These are phyloP conservation scores for Thysanoteuthis rhombus DNA, from an alignment of 2,888 invertebrate species.

Conservation along the genomic window DNA sequence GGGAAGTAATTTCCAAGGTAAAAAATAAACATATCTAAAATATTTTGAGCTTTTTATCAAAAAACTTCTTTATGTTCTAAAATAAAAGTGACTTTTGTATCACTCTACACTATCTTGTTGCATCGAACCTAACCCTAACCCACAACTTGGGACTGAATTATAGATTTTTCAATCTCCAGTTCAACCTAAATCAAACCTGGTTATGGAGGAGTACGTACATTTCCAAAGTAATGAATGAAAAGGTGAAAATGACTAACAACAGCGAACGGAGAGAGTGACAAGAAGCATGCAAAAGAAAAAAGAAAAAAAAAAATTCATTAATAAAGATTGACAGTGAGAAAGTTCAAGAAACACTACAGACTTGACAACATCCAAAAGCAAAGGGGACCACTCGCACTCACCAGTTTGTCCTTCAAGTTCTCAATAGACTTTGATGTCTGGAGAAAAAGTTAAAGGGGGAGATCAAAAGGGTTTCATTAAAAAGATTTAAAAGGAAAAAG, in stretches of 20 bases:
- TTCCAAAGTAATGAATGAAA: background rate
- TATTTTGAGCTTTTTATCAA: no score
- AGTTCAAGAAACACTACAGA: background rate
- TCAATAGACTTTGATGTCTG: constrained; percentile 64
- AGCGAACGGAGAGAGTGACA: background rate
- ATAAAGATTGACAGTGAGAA: background rate
- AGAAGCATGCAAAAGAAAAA: background rate
- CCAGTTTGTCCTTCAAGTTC: constrained; percentile 60
- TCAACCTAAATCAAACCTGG: background rate
- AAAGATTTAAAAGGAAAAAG: background rate
- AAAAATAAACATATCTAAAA: no score
- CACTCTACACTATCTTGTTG: no score
- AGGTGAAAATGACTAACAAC: background rate
- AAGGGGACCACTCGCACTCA: constrained; percentile 49
- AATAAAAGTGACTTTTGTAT: no score
- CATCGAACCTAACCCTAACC: no score
- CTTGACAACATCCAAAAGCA: background rate
- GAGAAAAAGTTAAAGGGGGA: constrained; percentile 36
- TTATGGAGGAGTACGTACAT: background rate
- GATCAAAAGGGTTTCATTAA: no score
- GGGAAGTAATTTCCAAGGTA: no score
- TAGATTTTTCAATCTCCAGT: no score
- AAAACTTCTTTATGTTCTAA: no score
- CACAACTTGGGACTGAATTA: no score
- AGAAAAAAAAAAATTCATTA: no score